phyloP scores from a whole-genome alignment of 2,113 vertebrate genomes.

The Labeo rohita region DNA sequence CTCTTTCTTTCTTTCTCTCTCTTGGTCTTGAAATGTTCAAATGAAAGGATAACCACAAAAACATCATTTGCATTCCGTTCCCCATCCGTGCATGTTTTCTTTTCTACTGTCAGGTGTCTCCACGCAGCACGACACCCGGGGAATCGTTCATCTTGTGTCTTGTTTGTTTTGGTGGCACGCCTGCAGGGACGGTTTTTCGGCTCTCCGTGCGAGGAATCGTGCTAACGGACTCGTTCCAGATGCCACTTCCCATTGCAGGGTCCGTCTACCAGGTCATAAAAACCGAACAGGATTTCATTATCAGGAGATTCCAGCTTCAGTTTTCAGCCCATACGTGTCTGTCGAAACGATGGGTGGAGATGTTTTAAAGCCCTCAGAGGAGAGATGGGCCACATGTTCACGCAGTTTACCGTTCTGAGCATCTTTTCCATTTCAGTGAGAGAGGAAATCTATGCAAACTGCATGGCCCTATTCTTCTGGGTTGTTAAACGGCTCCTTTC shows the following conservation, averaged over 20 bases:
- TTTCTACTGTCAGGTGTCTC: slow-evolving; percentile 39
- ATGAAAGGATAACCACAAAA: slow-evolving; percentile 22
- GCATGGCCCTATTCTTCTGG: neutral
- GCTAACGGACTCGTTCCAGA: slow-evolving; percentile 44
- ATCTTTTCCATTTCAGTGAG: slow-evolving; percentile 10
- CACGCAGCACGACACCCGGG: slow-evolving; percentile 19
- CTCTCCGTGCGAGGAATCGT: neutral
- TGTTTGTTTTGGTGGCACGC: slow-evolving; percentile 54
- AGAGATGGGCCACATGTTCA: slow-evolving; percentile 43
- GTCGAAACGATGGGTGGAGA: slow-evolving; percentile 41
- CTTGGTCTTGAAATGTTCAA: slow-evolving; percentile 17
- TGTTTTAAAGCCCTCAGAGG: slow-evolving; percentile 48
- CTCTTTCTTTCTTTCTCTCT: neutral
- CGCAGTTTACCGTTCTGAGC: slow-evolving; percentile 9
- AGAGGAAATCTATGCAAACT: slow-evolving; percentile 38
- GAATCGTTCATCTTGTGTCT: slow-evolving; percentile 25
- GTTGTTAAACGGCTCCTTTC: slow-evolving; percentile 9
- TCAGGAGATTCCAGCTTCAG: slow-evolving; percentile 47
- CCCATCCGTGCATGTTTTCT: slow-evolving; percentile 17
- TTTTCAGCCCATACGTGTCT: slow-evolving; percentile 19
- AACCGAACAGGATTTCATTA: slow-evolving; percentile 48
- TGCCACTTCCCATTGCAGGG: slow-evolving; percentile 41
- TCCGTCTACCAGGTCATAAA: slow-evolving; percentile 44
- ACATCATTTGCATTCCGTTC: slow-evolving; percentile 27
- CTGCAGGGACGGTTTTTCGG: neutral